These are phyloP conservation scores for Procavia capensis DNA, from an alignment of 2,113 vertebrate genomes.

Conservation along the genomic window DNA sequence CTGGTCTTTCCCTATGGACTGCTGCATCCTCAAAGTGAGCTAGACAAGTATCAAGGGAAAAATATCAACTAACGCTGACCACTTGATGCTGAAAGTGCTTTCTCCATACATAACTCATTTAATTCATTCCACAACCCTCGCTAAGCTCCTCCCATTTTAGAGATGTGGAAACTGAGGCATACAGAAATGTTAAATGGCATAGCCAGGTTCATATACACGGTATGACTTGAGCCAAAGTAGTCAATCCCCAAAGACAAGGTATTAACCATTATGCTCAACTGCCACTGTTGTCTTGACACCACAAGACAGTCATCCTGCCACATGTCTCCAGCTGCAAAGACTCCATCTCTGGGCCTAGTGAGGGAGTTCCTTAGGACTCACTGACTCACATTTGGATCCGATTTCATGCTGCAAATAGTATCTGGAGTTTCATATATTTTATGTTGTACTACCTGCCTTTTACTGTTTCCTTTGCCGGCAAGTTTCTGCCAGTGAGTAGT, in stretches of 20 bases:
- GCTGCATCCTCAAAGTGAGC: neutral
- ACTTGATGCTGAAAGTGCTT: neutral
- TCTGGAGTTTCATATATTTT: constrained; percentile 75
- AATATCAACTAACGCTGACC: neutral
- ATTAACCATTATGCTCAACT: neutral
- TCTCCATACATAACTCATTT: neutral
- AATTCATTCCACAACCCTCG: neutral
- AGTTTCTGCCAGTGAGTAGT: constrained; percentile 34
- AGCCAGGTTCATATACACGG: neutral
- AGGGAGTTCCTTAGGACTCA: neutral
- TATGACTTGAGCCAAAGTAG: neutral
- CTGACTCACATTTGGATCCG: constrained; percentile 66
- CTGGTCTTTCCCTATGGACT: neutral
- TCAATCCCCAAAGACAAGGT: neutral
- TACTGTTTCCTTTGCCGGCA: constrained; percentile 77
- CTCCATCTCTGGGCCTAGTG: neutral
- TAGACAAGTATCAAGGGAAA: neutral
- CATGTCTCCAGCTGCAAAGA: neutral
- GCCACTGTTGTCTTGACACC: neutral
- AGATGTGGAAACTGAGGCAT: neutral
- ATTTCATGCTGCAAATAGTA: constrained; percentile 68
- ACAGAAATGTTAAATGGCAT: neutral
- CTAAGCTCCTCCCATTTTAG: neutral
- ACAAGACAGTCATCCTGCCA: neutral
- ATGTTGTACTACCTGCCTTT: constrained; percentile 69